Evolutionary conservation across 37 sponge, comb jelly and placozoan species (phyloP).

Genomic region (Crambe crambe): DNA sequence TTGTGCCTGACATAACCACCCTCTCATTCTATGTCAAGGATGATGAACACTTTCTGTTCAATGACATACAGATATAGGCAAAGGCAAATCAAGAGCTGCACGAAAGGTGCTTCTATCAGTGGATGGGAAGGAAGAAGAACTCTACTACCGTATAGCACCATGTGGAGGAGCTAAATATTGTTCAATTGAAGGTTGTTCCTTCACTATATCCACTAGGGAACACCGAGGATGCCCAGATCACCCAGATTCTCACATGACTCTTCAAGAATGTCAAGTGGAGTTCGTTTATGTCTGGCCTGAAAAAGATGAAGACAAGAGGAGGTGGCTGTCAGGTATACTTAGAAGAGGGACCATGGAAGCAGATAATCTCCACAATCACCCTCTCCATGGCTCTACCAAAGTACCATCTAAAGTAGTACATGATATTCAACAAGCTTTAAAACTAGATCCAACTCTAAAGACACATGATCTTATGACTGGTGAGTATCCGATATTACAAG

Average conservation of each 20-base stretch:
- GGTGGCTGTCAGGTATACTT: conserved; percentile 38
- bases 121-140: conserved; percentile 2
- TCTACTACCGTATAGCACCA: conserved; percentile 40
- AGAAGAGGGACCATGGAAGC: conserved; percentile 5
- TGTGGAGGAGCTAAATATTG: conserved; percentile 32
- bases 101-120: conserved; percentile 1
- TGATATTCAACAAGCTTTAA: conserved; percentile 15
- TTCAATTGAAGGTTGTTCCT: conserved; percentile 7
- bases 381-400: conserved; percentile 21
- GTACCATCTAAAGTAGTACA: conserved; percentile 29
- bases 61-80: conserved; percentile 41
- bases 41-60: conserved; percentile 33
- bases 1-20: conserved; percentile 3
- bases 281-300: conserved; percentile 56
- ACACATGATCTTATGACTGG: conserved; percentile 42
- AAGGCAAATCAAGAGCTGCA: conserved; percentile 9
- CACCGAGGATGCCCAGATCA: conserved; percentile 12
- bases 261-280: conserved; percentile 29
- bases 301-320: conserved; percentile 18
- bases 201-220: background rate
- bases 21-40: background rate
- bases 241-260: background rate
- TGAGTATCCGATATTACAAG: too few relatives aligned
- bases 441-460: conserved; percentile 29
- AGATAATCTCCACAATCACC: conserved; percentile 43